Evolutionary conservation across 2,113 vertebrate genomes (phyloP).

Genomic region (Mungos mungo): DNA sequence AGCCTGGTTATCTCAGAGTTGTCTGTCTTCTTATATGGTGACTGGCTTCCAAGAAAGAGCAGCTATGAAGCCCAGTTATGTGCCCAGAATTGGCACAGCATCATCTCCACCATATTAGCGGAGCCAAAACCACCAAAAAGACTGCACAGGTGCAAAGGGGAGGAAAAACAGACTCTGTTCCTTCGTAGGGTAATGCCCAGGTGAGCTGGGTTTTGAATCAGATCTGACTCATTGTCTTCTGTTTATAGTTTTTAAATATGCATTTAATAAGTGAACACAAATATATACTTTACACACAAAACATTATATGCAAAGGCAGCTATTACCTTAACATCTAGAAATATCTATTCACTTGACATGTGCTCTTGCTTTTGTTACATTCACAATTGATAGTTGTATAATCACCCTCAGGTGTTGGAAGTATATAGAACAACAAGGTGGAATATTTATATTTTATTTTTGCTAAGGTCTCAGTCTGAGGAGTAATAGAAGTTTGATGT

Average conservation of each 20-base stretch:
- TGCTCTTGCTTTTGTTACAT: neutral
- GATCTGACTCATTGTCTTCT: neutral
- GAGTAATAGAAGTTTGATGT: neutral
- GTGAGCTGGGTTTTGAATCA: neutral
- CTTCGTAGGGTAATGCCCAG: neutral
- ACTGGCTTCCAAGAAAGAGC: neutral
- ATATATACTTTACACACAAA: neutral
- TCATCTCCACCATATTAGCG: neutral
- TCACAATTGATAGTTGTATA: neutral
- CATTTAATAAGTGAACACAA: neutral
- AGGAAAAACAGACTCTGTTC: neutral
- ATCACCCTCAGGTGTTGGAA: neutral
- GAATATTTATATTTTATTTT: conserved; percentile 15
- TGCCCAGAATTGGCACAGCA: neutral
- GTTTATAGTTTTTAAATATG: neutral
- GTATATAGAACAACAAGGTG: neutral
- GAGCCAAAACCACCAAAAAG: neutral
- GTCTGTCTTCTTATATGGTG: neutral
- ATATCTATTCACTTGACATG: neutral
- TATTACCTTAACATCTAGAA: neutral
- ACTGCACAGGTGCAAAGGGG: neutral
- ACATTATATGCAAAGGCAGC: neutral
- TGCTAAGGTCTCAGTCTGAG: neutral
- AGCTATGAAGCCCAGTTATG: neutral
- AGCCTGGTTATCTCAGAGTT: neutral